Evolutionary conservation across 2,888 invertebrate species (phyloP).

Genomic region (Andrena bicolor): DNA sequence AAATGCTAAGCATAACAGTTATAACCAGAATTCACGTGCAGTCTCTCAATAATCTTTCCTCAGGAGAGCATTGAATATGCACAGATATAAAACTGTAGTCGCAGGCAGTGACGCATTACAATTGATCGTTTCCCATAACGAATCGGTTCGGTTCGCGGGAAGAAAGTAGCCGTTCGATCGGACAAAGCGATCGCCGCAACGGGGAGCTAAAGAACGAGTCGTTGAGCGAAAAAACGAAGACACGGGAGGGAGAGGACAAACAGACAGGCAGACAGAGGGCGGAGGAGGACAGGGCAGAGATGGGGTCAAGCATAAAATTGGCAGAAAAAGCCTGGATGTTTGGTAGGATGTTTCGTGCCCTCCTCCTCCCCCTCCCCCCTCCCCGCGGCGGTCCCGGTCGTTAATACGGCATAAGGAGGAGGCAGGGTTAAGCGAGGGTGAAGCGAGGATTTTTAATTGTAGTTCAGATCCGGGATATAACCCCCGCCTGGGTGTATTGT

Average conservation of each 20-base stretch:
- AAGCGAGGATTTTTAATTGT: conserved; percentile 83
- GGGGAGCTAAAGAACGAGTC: conserved; percentile 13
- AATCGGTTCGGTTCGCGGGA: not conserved
- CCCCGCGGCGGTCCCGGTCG: conserved; percentile 70
- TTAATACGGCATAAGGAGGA: conserved; percentile 79
- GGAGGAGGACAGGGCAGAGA: conserved; percentile 31
- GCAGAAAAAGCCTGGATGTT: conserved; percentile 71
- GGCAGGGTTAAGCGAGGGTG: conserved; percentile 79
- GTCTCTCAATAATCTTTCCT: no score
- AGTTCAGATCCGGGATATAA: conserved; percentile 79
- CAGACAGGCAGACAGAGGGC: conserved; percentile 17
- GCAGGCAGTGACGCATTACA: no score
- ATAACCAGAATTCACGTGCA: no score
- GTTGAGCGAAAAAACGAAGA: conserved; percentile 17
- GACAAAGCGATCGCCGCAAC: not conserved
- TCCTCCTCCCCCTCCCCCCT: conserved; percentile 21
- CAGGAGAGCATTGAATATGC: no score
- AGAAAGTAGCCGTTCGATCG: not conserved
- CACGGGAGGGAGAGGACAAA: conserved; percentile 17
- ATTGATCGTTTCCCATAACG: not conserved
- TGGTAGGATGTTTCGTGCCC: conserved; percentile 70
- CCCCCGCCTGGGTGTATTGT: conserved; percentile 81
- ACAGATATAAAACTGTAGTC: no score
- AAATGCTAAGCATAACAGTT: no score
- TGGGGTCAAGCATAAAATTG: conserved; percentile 73